Conservation (phyloP, 2,113 vertebrate species). For the Anas platyrhynchos region DNA sequence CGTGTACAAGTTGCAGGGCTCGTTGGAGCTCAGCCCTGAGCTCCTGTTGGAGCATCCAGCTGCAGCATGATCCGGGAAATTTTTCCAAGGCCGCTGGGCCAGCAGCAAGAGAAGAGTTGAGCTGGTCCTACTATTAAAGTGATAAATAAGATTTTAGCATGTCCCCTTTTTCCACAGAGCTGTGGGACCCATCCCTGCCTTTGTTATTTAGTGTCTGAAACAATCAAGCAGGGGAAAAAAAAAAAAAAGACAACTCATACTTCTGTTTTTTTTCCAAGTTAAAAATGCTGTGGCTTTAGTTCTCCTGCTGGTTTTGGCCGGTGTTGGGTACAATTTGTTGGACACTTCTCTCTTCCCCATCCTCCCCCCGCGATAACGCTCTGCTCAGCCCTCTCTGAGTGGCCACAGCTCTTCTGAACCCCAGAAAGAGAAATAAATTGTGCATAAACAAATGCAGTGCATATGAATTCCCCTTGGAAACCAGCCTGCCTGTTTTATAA, state of each 20-base stretch:
- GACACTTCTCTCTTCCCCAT: neutral
- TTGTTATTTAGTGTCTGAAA: neutral
- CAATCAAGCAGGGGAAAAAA: neutral
- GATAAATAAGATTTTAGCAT: neutral
- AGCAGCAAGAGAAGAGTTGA: neutral
- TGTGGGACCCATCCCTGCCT: neutral
- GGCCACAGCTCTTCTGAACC: neutral
- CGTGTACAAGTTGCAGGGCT: neutral
- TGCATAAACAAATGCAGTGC: slow-evolving; percentile 17
- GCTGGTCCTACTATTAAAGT: neutral
- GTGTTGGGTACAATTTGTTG: rapidly evolving
- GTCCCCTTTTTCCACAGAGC: neutral
- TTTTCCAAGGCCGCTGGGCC: neutral
- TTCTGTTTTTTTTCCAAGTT: neutral
- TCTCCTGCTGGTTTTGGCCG: neutral
- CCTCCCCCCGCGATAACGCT: neutral
- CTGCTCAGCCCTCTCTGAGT: neutral
- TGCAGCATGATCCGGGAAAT: neutral
- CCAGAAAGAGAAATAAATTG: slow-evolving; percentile 4
- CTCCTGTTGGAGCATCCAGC: neutral
- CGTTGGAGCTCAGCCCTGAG: neutral
- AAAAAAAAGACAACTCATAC: rapidly evolving
- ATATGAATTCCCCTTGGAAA: neutral
- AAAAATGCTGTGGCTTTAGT: neutral
- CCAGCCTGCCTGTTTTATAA: slow-evolving; percentile 4